Base-by-base conservation (phyloP, 35 echinoderm and acorn worm species). In the Ophiothrix spiculata region DNA sequence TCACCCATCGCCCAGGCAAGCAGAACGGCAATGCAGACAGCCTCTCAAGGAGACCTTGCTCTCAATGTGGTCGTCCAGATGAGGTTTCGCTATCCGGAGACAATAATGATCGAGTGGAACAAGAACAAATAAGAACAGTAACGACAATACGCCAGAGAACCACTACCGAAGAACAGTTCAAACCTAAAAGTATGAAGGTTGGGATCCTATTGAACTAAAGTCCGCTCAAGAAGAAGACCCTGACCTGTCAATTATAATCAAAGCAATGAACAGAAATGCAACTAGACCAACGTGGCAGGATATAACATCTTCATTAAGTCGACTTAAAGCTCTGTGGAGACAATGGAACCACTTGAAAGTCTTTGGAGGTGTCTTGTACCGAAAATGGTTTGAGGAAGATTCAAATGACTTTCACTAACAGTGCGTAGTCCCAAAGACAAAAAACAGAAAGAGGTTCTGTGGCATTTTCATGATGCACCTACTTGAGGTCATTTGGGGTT, bases 21-120 rank as follows among this genome's bases (percentile, higher is more conserved):
- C 1, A 21, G 8, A 76, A 80, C 21, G 31, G 28, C 34, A 88
- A 88, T 39, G 77, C 86, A 4, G 86, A 88, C 37, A 56, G 39
- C 11, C 34, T 79, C 29, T 88, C 86, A 29, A 37, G 86, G 17
- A 39, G 39, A 31, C 86, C 75, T 0, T 85, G 63, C 38, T 14
- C 54, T 0, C 83, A 85, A 56, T 85, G 83, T 37, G 64, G 64
- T 19, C 73, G 56, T 37, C 34, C n/a, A 32, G 81, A 83, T 31
- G 28, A 31, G 32, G 75, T 25, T 13, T 32, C 75, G 19, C 14
- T 31, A 25, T 25, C 75, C 14, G 75, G 21, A 21, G 21, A 8
- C 8, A 21, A 8, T 54, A 8, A 8, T 54, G 45, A 54, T 21
- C 45, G 21, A 21, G 21, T 21, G 21, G 8, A 8, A 54, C 21